Evolutionary conservation across 2,113 vertebrate genomes (phyloP).

Genomic region (Hippocampus abdominalis): DNA sequence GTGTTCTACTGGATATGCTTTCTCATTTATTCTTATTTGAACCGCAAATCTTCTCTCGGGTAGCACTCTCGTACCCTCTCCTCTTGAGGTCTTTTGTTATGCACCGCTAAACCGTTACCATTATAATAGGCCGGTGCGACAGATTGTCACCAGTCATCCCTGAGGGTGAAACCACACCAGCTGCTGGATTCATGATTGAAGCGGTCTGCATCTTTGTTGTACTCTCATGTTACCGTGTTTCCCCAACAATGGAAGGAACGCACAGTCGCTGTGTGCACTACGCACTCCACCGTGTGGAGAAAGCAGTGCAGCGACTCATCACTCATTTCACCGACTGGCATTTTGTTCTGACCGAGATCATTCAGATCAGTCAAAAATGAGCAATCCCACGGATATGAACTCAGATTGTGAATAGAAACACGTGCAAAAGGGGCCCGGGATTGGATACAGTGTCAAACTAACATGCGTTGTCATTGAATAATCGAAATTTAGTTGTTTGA

Average conservation of each 20-base stretch:
- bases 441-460: conserved; percentile 21
- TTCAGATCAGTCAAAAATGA: background rate
- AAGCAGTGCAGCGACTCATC: background rate
- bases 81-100: background rate
- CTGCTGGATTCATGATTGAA: conserved; percentile 54
- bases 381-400: conserved; percentile 11
- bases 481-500: conserved; percentile 32
- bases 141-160: background rate
- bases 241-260: conserved; percentile 13
- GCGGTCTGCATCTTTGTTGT: conserved; percentile 10
- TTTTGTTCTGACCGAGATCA: background rate
- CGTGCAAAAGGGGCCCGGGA: conserved; percentile 34
- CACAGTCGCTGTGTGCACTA: conserved; percentile 4
- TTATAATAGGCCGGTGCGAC: background rate
- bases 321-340: background rate
- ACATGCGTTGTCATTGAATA: conserved; percentile 33
- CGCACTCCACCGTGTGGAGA: background rate
- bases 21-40: conserved; percentile 29
- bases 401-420: conserved; percentile 41
- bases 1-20: background rate
- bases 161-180: conserved; percentile 26
- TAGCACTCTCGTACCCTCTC: background rate
- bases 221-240: conserved; percentile 44
- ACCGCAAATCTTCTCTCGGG: conserved; percentile 14
- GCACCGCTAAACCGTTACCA: background rate